Conservation (phyloP, 1,140 invertebrate species). For the Cardiocondyla obscurior region DNA sequence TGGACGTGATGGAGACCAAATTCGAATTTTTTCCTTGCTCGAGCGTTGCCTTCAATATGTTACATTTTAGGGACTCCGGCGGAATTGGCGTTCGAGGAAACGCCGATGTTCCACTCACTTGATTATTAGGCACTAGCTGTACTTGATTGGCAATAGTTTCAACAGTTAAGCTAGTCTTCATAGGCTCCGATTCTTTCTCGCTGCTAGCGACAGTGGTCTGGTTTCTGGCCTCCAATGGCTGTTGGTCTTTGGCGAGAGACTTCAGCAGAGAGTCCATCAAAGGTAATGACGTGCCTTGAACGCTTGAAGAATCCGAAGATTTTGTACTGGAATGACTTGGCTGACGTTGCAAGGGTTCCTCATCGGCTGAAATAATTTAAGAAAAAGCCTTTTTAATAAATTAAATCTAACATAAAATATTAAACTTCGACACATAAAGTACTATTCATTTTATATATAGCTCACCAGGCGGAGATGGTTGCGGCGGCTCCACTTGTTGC, state of each 20-base stretch:
- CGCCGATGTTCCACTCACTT: constrained; percentile 81
- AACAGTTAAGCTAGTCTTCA: constrained; percentile 79
- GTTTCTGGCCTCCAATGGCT: constrained; percentile 84
- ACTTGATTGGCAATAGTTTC: constrained; percentile 83
- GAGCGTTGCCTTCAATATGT: constrained; percentile 92
- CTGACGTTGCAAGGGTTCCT: constrained; percentile 83
- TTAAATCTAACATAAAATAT: neutral
- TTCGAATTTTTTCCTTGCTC: constrained; percentile 81
- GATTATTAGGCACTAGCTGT: constrained; percentile 81
- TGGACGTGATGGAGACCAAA: constrained; percentile 79
- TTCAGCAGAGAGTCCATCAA: constrained; percentile 85
- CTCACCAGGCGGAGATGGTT: constrained; percentile 69
- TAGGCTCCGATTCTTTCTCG: constrained; percentile 79
- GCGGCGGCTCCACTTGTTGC: constrained; percentile 81
- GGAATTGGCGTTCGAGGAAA: constrained; percentile 86
- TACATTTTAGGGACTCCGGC: constrained; percentile 96
- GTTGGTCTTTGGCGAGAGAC: constrained; percentile 85
- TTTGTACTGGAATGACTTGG: constrained; percentile 84
- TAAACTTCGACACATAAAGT: constrained; percentile 1
- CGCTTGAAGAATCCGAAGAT: constrained; percentile 75
- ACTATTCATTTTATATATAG: neutral
- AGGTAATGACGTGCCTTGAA: constrained; percentile 76
- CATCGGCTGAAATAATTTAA: constrained; percentile 71
- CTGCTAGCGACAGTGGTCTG: constrained; percentile 80
- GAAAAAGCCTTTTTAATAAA: neutral